Base-by-base conservation (phyloP, 2,797 vertebrate genomes). In the Molossus alvarezi region DNA sequence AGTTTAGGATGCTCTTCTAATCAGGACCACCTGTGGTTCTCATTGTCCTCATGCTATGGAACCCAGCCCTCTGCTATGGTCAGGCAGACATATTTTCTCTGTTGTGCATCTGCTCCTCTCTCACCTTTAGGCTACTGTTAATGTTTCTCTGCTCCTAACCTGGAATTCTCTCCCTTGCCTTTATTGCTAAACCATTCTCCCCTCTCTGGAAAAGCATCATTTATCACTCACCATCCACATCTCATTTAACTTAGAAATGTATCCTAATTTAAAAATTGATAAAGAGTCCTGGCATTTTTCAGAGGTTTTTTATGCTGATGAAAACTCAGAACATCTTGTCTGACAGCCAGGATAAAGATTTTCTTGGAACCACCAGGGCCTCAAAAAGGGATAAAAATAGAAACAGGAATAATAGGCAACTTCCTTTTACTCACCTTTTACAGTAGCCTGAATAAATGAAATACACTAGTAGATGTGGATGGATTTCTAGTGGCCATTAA, bases 201-300 rank as follows among this genome's bases (percentile, higher is more conserved):
- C 33, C 9, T 33, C 9, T 75, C 60, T 89, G 33, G 33, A 91
- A 60, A 88, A 33, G 3, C 1, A 41, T 76, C 84, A 67, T 41
- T 79, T 89, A 67, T 69, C 57, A 80, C 55, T 95, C 8, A 20
- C 1, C 11, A 13, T 48, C 21, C 65, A 73, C n/a, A 1, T 76
- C 64, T 14, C n/a, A 11, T 15, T 77, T 57, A 82, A 23, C 5
- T 88, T 10, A 73, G 45, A 92, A 85, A 90, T 86, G 27, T 91
- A 71, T 81, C 88, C 41, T 89, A n/a, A 37, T 90, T 95, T 97
- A 41, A 79, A 94, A 92, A 87, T 73, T 95, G 95, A 93, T 94
- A 86, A 58, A 86, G 95, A 92, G 84, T 27, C 41, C 71, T 86
- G 72, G 64, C 48, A 95, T 87, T 96, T 97, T 69, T 25, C 90